A percentile compares a stretch with the other conserved stretches of the same genome.
These are phyloP conservation scores for Serilophus lunatus DNA, from an alignment of 2,113 vertebrate genomes.

Conservation along the genomic window DNA sequence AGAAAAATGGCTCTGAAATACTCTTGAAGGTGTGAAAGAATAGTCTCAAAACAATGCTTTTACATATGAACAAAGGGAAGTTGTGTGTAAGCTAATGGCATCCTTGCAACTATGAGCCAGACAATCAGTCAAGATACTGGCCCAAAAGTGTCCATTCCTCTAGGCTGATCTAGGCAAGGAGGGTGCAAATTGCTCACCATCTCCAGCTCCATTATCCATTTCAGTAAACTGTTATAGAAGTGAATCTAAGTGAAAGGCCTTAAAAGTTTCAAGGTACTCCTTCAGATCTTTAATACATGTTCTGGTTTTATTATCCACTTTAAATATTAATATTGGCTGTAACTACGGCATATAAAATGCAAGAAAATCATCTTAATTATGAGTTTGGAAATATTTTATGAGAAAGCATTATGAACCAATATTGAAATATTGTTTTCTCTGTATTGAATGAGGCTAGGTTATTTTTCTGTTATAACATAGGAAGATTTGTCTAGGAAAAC, in stretches of 20 bases:
- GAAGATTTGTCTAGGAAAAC: not conserved
- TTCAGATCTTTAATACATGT: not conserved
- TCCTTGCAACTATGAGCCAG: not conserved
- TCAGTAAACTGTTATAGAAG: not conserved
- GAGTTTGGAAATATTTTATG: constrained; percentile 7
- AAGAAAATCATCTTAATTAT: not conserved
- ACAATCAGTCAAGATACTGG: not conserved
- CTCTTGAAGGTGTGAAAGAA: not conserved
- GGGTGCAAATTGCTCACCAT: not conserved
- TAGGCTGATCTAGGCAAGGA: not conserved
- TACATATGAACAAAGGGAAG: not conserved
- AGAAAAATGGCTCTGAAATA: not conserved
- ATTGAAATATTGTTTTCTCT: not conserved
- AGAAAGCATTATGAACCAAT: not conserved
- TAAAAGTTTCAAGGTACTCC: not conserved
- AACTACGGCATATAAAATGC: not conserved
- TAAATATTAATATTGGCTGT: constrained; percentile 3
- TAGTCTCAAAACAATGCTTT: not conserved
- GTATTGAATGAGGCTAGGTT: not conserved
- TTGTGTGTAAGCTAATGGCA: not conserved
- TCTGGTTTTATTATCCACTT: not conserved
- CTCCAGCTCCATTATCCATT: not conserved
- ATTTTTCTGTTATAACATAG: not conserved
- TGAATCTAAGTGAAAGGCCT: not conserved
- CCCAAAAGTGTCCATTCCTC: not conserved